A percentile compares a stretch with the other conserved stretches of the same genome.
phyloP scores from a whole-genome alignment of 2,113 vertebrate genomes.

The Mirounga angustirostris region DNA sequence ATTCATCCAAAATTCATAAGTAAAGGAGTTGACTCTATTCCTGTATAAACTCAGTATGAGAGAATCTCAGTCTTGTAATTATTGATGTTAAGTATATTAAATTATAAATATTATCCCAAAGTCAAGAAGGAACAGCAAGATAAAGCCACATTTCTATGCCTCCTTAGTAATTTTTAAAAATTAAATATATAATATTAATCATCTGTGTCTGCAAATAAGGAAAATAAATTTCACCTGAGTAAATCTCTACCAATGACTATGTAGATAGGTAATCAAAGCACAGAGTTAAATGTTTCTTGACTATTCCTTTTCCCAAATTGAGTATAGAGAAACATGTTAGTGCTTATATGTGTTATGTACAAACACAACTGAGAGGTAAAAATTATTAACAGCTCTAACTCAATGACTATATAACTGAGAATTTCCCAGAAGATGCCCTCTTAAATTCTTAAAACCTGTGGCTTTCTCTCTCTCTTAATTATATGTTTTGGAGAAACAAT shows the following conservation, averaged over 20 bases:
- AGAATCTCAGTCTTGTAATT: slow-evolving; percentile 45
- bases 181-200: slow-evolving; percentile 40
- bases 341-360: background rate
- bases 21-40: slow-evolving; percentile 19
- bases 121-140: slow-evolving; percentile 49
- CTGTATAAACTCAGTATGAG: background rate
- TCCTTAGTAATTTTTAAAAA: slow-evolving; percentile 5
- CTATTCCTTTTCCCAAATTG: slow-evolving; percentile 42
- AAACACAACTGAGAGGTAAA: slow-evolving; percentile 10
- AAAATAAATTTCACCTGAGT: slow-evolving; percentile 50
- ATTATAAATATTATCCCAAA: slow-evolving; percentile 38
- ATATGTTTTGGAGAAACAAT: slow-evolving; percentile 21
- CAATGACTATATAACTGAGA: background rate
- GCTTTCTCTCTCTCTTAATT: slow-evolving; percentile 7
- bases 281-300: slow-evolving; percentile 1
- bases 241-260: slow-evolving; percentile 4
- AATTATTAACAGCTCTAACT: slow-evolving; percentile 30
- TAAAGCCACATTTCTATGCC: background rate
- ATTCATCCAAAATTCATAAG: background rate
- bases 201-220: background rate
- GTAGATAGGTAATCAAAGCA: slow-evolving; percentile 63
- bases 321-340: slow-evolving; percentile 35
- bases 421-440: slow-evolving; percentile 29
- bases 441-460: slow-evolving; percentile 28
- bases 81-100: slow-evolving; percentile 20